Percentiles rank a stretch among this genome's conserved stretches.
Evolutionary conservation across 2,888 invertebrate genomes (phyloP).

Genomic region (Thysanoteuthis rhombus): DNA sequence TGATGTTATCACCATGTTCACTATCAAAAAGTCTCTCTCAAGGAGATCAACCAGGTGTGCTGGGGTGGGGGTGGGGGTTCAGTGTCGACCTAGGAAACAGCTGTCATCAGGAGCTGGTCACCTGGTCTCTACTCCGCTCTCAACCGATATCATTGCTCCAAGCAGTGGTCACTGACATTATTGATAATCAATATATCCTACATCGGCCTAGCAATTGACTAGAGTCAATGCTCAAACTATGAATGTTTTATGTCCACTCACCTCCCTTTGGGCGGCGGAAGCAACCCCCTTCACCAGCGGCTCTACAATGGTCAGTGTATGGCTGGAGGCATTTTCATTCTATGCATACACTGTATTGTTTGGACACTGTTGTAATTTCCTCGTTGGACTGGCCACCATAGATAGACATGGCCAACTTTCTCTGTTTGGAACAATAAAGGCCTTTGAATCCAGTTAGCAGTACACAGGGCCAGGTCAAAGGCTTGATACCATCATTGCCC

Average conservation of each 20-base stretch:
- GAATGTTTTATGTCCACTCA: constrained; percentile 12
- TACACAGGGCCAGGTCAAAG: background rate
- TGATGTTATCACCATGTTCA: background rate
- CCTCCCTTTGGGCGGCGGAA: background rate
- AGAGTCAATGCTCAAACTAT: background rate
- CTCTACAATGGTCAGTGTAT: background rate
- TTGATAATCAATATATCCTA: background rate
- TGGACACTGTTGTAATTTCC: background rate
- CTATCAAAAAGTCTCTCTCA: background rate
- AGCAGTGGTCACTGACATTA: background rate
- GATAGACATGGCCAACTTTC: background rate
- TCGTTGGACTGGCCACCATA: background rate
- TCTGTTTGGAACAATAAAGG: background rate
- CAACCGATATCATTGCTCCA: background rate
- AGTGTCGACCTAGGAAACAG: background rate
- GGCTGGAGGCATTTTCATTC: constrained; percentile 12
- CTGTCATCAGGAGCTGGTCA: background rate
- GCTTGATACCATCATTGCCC: background rate
- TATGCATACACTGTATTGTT: background rate
- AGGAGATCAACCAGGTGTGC: background rate
- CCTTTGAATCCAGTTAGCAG: background rate
- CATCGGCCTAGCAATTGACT: background rate
- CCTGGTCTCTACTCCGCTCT: background rate
- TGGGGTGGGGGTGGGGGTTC: background rate
- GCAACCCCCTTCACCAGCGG: background rate